These are phyloP conservation scores for Sympetrum striolatum DNA, from an alignment of 2,888 invertebrate genomes.

Conservation along the genomic window DNA sequence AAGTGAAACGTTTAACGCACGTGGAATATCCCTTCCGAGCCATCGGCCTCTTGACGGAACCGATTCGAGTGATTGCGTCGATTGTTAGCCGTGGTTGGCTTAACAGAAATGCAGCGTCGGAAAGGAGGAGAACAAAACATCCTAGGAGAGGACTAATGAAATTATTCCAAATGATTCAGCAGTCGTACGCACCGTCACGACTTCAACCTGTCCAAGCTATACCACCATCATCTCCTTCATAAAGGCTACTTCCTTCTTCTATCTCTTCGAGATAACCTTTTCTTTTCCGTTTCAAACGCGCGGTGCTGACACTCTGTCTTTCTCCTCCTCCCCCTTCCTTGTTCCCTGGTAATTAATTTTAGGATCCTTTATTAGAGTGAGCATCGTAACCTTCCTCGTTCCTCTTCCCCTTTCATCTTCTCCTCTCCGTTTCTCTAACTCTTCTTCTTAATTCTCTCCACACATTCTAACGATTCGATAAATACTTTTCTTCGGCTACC, in stretches of 20 bases:
- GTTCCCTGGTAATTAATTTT: slow-evolving; percentile 32
- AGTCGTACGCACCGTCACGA: slow-evolving; percentile 26
- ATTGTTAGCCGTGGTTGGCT: neutral
- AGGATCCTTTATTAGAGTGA: slow-evolving; percentile 11
- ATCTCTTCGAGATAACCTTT: neutral
- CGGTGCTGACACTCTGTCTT: slow-evolving; percentile 11
- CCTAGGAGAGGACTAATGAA: slow-evolving; percentile 48
- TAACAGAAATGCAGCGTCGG: neutral
- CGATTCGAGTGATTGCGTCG: neutral
- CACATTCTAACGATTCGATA: neutral
- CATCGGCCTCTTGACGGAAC: neutral
- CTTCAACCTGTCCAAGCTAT: slow-evolving; percentile 9
- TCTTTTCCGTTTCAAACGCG: slow-evolving; percentile 24
- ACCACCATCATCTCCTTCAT: slow-evolving; percentile 40
- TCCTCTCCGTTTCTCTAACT: neutral
- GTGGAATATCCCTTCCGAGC: neutral
- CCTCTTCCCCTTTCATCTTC: neutral
- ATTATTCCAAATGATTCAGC: slow-evolving; percentile 49
- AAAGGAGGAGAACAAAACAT: neutral
- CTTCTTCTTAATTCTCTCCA: neutral
- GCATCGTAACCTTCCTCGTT: neutral
- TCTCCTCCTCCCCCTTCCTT: neutral
- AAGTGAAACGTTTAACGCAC: neutral
- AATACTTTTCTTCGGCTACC: neutral
- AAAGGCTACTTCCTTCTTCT: slow-evolving; percentile 5